Conservation (phyloP, 64 coral and sea anemone genomes). For the Dendrophyllia cribrosa region DNA sequence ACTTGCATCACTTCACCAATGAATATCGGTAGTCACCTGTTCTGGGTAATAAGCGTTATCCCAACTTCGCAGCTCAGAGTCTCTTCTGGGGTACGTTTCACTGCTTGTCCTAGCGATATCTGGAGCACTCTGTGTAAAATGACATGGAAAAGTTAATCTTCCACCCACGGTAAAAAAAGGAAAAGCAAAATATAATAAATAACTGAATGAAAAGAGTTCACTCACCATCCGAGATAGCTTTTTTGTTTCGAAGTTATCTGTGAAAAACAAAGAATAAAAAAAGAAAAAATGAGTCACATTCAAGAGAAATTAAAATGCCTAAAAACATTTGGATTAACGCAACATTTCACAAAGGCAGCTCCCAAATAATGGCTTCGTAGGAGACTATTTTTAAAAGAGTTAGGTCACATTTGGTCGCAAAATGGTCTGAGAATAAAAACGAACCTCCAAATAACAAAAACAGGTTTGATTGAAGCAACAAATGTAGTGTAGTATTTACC, state of each 20-base stretch:
- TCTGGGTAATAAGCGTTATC: not conserved
- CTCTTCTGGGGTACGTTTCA: not conserved
- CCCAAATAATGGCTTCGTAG: too few relatives aligned
- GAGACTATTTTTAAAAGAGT: too few relatives aligned
- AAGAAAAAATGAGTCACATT: not conserved
- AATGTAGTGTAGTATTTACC: constrained; percentile 41
- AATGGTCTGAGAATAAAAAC: too few relatives aligned
- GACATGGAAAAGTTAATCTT: not conserved
- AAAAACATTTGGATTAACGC: not conserved
- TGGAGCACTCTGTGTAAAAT: constrained; percentile 19
- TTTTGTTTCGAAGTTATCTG: constrained; percentile 20
- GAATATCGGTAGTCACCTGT: not conserved
- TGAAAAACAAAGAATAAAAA: not conserved
- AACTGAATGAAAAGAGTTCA: not conserved
- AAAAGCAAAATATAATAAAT: not conserved
- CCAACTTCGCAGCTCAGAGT: not conserved
- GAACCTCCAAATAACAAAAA: not conserved
- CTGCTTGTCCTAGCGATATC: not conserved
- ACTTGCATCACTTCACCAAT: too few relatives aligned
- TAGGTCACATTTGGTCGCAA: too few relatives aligned
- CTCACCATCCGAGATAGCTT: constrained; percentile 19
- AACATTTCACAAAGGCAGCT: too few relatives aligned
- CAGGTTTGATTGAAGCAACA: not conserved
- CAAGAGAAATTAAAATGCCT: not conserved
- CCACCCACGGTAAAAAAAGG: not conserved